These are phyloP conservation scores for Pipistrellus kuhlii DNA, from an alignment of 2,797 vertebrate genomes.

Conservation along the genomic window DNA sequence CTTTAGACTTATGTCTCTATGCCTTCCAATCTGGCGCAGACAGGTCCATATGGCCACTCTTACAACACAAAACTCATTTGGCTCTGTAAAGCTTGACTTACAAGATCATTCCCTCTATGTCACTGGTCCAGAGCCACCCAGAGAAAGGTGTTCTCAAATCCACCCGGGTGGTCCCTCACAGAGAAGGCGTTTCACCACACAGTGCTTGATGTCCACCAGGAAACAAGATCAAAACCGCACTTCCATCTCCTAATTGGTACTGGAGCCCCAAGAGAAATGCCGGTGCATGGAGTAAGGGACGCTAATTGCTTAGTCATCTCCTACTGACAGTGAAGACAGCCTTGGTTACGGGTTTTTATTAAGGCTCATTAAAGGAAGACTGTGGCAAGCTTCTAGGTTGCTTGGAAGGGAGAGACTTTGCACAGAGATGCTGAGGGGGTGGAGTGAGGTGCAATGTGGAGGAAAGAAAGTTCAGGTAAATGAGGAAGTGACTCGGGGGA, in stretches of 20 bases:
- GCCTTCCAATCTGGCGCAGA: not conserved
- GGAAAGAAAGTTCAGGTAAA: constrained; percentile 25
- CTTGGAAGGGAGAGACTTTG: not conserved
- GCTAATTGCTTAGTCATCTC: constrained; percentile 55
- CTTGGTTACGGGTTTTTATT: constrained; percentile 61
- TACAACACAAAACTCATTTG: not conserved
- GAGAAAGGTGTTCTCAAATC: not conserved
- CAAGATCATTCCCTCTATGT: not conserved
- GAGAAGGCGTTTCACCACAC: not conserved
- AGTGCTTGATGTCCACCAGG: not conserved
- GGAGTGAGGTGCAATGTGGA: not conserved
- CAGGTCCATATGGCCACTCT: not conserved
- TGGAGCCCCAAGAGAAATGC: not conserved
- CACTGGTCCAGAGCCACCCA: not conserved
- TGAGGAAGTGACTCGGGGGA: not conserved
- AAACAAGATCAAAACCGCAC: constrained; percentile 25
- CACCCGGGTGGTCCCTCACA: not conserved
- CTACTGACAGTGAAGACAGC: constrained; percentile 35
- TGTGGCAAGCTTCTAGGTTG: not conserved
- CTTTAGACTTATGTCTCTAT: not conserved
- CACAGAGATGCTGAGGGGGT: not conserved
- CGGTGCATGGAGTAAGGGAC: constrained; percentile 9
- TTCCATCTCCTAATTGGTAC: constrained; percentile 50
- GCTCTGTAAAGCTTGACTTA: not conserved
- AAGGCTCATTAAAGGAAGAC: constrained; percentile 46